These are phyloP conservation scores for Craseonycteris thonglongyai DNA, from an alignment of 2,113 vertebrate species.

Conservation along the genomic window DNA sequence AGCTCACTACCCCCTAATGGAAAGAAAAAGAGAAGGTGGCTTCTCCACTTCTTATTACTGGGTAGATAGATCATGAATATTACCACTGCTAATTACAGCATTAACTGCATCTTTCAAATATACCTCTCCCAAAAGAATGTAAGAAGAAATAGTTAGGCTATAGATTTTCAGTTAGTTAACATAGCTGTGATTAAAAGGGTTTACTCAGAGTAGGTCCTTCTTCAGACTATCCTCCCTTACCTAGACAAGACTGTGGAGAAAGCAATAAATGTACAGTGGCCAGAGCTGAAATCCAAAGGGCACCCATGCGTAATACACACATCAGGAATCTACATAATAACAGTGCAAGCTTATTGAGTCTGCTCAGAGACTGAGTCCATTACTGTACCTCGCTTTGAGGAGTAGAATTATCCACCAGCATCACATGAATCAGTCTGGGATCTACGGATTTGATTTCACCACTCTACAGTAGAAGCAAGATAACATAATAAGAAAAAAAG, in stretches of 20 bases:
- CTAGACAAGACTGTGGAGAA: background rate
- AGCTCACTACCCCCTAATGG: conserved; percentile 18
- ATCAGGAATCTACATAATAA: background rate
- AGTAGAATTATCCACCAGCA: conserved; percentile 80
- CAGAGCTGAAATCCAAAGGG: conserved; percentile 19
- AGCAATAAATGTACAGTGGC: background rate
- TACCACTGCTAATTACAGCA: background rate
- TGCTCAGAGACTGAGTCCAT: conserved; percentile 20
- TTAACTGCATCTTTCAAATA: conserved; percentile 13
- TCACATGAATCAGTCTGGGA: conserved; percentile 94
- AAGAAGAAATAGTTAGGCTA: conserved; percentile 21
- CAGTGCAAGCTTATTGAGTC: background rate
- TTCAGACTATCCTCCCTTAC: conserved; percentile 1
- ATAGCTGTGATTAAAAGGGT: background rate
- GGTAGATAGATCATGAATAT: conserved; percentile 4
- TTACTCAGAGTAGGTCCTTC: conserved; percentile 10
- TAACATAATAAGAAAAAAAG: conserved; percentile 17
- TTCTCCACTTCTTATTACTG: conserved; percentile 22
- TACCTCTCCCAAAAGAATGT: background rate
- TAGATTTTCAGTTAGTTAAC: background rate
- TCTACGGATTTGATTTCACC: conserved; percentile 92
- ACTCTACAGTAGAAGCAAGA: conserved; percentile 77
- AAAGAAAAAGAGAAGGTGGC: background rate
- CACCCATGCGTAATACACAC: background rate
- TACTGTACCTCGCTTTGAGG: conserved; percentile 79